phyloP scores from a whole-genome alignment of 2,113 vertebrate genomes.

The Himantopus leucocephalus region DNA sequence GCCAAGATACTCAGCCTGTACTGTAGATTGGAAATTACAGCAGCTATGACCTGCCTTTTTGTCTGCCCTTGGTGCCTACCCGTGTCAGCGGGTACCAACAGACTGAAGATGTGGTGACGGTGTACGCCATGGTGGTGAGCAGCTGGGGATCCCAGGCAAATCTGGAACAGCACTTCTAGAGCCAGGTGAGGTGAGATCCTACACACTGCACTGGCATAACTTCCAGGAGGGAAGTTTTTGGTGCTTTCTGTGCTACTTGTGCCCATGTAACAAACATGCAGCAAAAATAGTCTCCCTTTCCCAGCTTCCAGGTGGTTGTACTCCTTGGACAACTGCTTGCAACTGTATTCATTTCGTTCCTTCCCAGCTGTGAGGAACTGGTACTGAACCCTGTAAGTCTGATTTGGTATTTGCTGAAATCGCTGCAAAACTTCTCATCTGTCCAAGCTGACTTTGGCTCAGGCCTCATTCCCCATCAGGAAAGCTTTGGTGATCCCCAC shows the following conservation, averaged over 20 bases:
- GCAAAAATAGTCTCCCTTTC: neutral
- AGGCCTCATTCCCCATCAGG: neutral
- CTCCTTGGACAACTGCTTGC: neutral
- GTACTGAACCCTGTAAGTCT: neutral
- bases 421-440: neutral
- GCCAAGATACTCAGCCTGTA: neutral
- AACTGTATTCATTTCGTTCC: neutral
- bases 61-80: neutral
- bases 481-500: neutral
- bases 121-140: neutral
- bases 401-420: neutral
- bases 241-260: neutral
- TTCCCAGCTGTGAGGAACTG: neutral
- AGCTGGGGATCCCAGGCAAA: neutral
- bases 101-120: rapidly evolving
- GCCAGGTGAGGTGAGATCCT: neutral
- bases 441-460: neutral
- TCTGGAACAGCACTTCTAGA: neutral
- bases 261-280: rapidly evolving
- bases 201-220: neutral
- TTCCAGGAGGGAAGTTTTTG: neutral
- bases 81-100: neutral
- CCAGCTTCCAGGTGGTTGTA: neutral
- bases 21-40: neutral
- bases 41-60: neutral